Conservation (phyloP, 2,797 vertebrate species). For the Rhinatrema bivittatum region DNA sequence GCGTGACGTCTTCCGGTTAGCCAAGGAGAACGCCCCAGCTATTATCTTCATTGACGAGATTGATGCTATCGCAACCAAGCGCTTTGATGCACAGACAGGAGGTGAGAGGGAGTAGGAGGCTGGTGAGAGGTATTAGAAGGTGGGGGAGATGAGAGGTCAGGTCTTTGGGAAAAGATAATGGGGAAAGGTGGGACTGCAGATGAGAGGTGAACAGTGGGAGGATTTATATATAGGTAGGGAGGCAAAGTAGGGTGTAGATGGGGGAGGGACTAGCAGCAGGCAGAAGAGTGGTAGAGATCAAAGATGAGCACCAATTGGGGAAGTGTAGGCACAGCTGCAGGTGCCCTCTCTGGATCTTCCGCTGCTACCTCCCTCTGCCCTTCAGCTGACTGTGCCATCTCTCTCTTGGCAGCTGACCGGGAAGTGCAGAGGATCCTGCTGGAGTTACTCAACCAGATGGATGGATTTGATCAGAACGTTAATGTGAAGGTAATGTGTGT, state of each 20-base stretch:
- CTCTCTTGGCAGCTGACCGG: slow-evolving; percentile 69
- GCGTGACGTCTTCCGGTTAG: slow-evolving; percentile 87
- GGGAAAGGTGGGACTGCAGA: background rate
- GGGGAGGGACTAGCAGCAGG: no score
- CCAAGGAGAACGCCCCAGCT: slow-evolving; percentile 92
- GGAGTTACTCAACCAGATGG: slow-evolving; percentile 93
- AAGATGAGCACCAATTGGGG: no score
- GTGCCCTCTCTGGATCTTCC: no score
- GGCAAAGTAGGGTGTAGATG: no score
- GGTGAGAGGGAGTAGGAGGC: slow-evolving; percentile 47
- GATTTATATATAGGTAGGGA: no score
- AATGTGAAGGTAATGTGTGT: slow-evolving; percentile 80
- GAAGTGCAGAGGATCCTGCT: slow-evolving; percentile 89
- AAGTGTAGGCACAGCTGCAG: background rate
- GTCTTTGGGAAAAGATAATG: background rate
- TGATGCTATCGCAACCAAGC: slow-evolving; percentile 90
- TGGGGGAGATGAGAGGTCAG: no score
- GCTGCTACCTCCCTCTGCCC: background rate
- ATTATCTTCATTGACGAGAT: slow-evolving; percentile 98
- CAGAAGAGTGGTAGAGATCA: background rate
- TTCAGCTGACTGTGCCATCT: background rate
- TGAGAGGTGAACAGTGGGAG: background rate
- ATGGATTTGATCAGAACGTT: slow-evolving; percentile 91
- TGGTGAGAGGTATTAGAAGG: background rate
- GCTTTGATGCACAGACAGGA: slow-evolving; percentile 90